Conservation (phyloP, 2,113 vertebrate genomes). For the Potamarius usumacintae region DNA sequence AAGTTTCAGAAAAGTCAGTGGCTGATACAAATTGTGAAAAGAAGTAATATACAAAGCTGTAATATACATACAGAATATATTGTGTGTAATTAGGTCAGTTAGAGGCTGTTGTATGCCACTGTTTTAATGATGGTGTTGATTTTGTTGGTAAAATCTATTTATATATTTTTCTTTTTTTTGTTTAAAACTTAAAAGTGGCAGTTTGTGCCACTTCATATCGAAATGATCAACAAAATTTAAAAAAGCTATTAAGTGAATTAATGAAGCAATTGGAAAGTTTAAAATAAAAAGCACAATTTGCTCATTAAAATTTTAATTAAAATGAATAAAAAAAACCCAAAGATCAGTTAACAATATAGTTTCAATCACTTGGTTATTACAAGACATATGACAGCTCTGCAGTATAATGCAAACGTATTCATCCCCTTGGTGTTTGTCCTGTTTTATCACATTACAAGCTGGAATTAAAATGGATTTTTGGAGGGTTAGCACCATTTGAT, state of each 20-base stretch:
- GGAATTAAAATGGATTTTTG: no score
- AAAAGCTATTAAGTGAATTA: neutral
- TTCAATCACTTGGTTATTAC: neutral
- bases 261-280: neutral
- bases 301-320: neutral
- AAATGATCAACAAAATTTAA: neutral
- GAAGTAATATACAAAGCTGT: neutral
- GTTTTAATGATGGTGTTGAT: neutral
- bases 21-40: neutral
- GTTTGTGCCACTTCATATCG: neutral
- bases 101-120: neutral
- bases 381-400: neutral
- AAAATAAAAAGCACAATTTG: neutral
- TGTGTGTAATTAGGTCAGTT: neutral
- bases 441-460: no score
- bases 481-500: no score
- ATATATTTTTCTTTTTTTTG: neutral
- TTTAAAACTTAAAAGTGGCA: neutral
- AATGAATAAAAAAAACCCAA: neutral
- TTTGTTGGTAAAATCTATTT: neutral
- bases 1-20: neutral
- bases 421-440: no score
- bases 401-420: no score
- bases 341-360: neutral
- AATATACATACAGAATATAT: neutral